These are phyloP conservation scores for Microcebus ravelobensis DNA, from an alignment of 2,113 vertebrate genomes.

Conservation along the genomic window DNA sequence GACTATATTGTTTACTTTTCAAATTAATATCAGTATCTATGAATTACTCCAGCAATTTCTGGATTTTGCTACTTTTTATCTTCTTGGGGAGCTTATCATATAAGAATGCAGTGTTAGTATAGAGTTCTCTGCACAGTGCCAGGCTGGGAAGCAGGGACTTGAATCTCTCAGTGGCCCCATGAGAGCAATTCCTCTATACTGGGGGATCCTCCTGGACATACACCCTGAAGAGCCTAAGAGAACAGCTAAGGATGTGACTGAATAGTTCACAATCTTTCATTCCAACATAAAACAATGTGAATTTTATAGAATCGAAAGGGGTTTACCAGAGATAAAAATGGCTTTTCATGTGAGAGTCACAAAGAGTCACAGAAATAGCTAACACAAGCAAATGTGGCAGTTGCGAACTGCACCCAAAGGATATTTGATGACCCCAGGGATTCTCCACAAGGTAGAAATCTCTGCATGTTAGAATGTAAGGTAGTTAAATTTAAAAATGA, in stretches of 20 bases:
- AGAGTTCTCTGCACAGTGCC: neutral
- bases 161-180: neutral
- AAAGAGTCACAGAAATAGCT: neutral
- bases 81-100: neutral
- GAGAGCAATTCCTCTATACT: neutral
- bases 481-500: slow-evolving; percentile 4
- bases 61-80: neutral
- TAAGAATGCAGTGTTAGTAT: neutral
- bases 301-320: neutral
- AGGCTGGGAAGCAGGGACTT: neutral
- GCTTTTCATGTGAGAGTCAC: neutral
- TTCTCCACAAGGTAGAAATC: neutral
- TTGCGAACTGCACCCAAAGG: neutral
- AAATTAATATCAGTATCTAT: neutral
- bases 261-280: neutral
- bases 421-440: neutral
- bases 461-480: neutral
- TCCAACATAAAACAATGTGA: neutral
- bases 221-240: neutral
- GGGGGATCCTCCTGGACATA: neutral
- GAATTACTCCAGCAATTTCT: neutral
- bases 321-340: slow-evolving; percentile 22
- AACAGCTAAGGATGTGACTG: neutral
- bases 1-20: neutral
- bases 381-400: neutral